A percentile compares a stretch with the other conserved stretches of the same genome.
Conservation (phyloP, 2,888 invertebrate genomes). For the Hipparchia semele region DNA sequence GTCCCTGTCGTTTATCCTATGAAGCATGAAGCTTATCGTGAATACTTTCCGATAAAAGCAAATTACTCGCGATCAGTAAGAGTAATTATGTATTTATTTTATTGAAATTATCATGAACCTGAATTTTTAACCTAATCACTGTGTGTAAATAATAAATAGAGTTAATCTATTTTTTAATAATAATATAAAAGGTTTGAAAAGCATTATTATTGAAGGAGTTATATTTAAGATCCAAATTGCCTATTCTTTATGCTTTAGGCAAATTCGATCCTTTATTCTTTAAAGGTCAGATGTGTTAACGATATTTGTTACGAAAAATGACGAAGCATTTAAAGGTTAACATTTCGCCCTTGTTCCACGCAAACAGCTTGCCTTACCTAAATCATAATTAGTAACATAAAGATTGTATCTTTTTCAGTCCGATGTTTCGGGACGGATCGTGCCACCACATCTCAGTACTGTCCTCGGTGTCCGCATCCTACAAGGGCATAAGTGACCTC, state of each 20-base stretch:
- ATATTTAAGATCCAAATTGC: background rate
- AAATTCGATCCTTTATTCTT: conserved; percentile 8
- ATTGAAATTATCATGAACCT: too few relatives aligned
- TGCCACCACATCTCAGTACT: conserved; percentile 92
- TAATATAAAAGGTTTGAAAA: too few relatives aligned
- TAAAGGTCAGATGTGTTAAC: conserved; percentile 32
- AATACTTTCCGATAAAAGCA: too few relatives aligned
- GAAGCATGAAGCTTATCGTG: too few relatives aligned
- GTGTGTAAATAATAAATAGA: too few relatives aligned
- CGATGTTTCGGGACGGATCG: conserved; percentile 89
- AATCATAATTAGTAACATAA: conserved; percentile 12
- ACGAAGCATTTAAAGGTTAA: conserved; percentile 23
- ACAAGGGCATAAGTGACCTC: conserved; percentile 87
- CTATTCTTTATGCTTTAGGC: background rate
- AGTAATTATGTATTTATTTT: too few relatives aligned
- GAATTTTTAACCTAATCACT: too few relatives aligned
- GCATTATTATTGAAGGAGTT: background rate
- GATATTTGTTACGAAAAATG: conserved; percentile 16
- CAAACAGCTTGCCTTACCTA: conserved; percentile 10
- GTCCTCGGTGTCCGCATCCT: conserved; percentile 91
- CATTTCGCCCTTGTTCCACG: conserved; percentile 15
- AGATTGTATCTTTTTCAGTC: conserved; percentile 69
- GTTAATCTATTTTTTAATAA: too few relatives aligned
- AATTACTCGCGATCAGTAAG: too few relatives aligned
- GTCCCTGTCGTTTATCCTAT: too few relatives aligned